Evolutionary conservation across 2,113 vertebrate genomes (phyloP).

Genomic region (Indri indri): DNA sequence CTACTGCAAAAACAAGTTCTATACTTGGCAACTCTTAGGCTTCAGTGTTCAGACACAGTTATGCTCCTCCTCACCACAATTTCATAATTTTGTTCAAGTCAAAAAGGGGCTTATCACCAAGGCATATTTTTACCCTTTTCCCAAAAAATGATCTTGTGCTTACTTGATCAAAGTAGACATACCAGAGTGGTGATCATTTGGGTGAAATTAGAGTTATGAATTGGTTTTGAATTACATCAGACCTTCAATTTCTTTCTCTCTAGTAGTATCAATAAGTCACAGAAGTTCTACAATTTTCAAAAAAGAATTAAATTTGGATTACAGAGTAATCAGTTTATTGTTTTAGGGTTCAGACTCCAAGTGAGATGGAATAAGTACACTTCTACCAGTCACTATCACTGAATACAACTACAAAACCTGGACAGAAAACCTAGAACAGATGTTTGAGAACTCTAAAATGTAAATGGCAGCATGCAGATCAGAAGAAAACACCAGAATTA

Average conservation of each 20-base stretch:
- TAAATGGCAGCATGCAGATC: not conserved
- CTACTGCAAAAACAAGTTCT: not conserved
- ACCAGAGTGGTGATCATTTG: not conserved
- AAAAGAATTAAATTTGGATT: not conserved
- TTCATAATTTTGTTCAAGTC: constrained; percentile 5
- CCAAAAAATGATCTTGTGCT: not conserved
- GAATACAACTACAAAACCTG: not conserved
- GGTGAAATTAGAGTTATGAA: not conserved
- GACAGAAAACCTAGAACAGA: not conserved
- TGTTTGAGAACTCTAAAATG: not conserved
- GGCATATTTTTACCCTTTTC: not conserved
- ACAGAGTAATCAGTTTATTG: not conserved
- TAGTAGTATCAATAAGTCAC: not conserved
- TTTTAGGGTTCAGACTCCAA: not conserved
- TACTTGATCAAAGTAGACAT: not conserved
- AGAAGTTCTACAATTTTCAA: not conserved
- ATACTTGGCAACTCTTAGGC: not conserved
- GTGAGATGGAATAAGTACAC: not conserved
- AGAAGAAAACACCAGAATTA: not conserved
- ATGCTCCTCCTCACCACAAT: not conserved
- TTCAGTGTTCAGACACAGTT: not conserved
- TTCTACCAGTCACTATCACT: not conserved
- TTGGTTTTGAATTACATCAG: not conserved
- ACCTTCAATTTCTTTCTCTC: not conserved
- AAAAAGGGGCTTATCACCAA: not conserved